Percentiles rank a stretch among this genome's conserved stretches.
Evolutionary conservation across 2,797 vertebrate species (phyloP).

Genomic region (Coreius guichenoti): DNA sequence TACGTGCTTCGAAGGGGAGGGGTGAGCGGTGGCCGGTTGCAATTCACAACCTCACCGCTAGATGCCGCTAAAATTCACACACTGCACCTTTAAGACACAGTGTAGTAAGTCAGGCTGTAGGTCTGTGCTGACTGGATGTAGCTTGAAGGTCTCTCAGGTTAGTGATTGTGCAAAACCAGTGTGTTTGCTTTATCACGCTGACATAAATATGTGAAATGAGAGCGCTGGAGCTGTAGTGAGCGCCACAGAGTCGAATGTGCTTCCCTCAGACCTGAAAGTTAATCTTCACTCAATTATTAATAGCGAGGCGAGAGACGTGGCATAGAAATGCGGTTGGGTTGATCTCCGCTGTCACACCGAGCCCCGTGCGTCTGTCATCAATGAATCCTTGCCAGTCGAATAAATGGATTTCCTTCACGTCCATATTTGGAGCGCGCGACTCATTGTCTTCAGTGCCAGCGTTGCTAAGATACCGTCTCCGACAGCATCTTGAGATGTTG

Average conservation of each 20-base stretch:
- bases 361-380: not conserved
- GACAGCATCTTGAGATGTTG: constrained; percentile 27
- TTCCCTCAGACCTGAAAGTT: constrained; percentile 24
- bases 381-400: not conserved
- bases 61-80: no score
- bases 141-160: not conserved
- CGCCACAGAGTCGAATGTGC: not conserved
- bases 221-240: not conserved
- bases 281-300: constrained; percentile 29
- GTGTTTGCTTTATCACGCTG: not conserved
- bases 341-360: not conserved
- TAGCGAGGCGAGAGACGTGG: not conserved
- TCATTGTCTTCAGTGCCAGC: constrained; percentile 13
- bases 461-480: constrained; percentile 52
- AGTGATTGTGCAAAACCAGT: not conserved
- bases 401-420: constrained; percentile 23
- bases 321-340: not conserved
- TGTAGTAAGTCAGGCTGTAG: not conserved
- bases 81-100: not conserved
- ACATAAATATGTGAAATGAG: not conserved
- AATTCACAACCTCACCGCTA: no score
- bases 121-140: not conserved
- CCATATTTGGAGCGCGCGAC: constrained; percentile 17
- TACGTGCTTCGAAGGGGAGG: no score
- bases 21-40: no score